Conservation (phyloP, 1,140 invertebrate species). For the Zaprionus africanus region DNA sequence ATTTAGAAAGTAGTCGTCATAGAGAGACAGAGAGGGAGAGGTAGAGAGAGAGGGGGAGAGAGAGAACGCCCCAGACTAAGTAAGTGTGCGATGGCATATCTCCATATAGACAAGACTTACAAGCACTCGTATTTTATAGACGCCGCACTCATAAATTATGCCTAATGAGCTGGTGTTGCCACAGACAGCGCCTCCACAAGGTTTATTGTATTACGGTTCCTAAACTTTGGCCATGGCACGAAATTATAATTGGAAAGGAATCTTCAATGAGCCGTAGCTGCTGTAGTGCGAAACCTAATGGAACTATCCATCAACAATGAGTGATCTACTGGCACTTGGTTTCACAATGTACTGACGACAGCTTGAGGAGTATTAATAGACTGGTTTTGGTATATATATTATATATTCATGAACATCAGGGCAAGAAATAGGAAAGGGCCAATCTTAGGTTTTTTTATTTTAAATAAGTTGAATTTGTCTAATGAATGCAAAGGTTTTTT, state of each 20-base stretch:
- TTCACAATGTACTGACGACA: background rate
- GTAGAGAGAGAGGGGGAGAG: background rate
- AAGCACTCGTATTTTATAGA: slow-evolving; percentile 69
- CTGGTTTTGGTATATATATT: background rate
- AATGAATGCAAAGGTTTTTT: too few relatives aligned
- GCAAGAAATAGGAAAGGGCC: too few relatives aligned
- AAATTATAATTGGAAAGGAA: slow-evolving; percentile 78
- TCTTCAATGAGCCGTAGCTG: slow-evolving; percentile 69
- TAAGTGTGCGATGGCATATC: slow-evolving; percentile 4
- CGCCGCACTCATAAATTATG: slow-evolving; percentile 73
- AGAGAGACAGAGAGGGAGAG: slow-evolving; percentile 10
- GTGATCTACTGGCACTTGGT: background rate
- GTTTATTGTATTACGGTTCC: slow-evolving; percentile 26
- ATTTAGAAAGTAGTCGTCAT: slow-evolving; percentile 74
- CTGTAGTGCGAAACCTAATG: slow-evolving; percentile 55
- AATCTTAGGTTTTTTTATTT: too few relatives aligned
- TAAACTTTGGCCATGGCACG: slow-evolving; percentile 41
- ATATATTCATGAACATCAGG: background rate
- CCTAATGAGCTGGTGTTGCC: slow-evolving; percentile 67
- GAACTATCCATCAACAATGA: slow-evolving; percentile 5
- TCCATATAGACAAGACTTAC: slow-evolving; percentile 22
- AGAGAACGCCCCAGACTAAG: background rate
- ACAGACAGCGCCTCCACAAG: slow-evolving; percentile 26
- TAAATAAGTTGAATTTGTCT: too few relatives aligned
- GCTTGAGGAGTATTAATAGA: background rate